Evolutionary conservation across 2,888 invertebrate genomes (phyloP).

Genomic region (Caenorhabditis becei): DNA sequence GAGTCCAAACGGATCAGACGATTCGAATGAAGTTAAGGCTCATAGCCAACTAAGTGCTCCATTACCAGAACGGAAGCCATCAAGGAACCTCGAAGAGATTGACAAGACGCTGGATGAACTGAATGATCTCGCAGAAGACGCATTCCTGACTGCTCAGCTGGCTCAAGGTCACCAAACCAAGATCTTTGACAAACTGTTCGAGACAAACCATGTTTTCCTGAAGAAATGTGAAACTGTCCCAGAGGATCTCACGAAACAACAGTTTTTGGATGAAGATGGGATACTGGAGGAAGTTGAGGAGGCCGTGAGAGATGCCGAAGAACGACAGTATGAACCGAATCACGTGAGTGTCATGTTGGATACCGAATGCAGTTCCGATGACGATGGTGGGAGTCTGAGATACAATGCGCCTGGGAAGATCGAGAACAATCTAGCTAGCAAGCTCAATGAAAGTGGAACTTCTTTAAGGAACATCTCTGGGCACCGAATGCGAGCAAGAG

Average conservation of each 20-base stretch:
- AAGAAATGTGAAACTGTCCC: slow-evolving; percentile 56
- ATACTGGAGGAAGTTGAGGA: slow-evolving; percentile 58
- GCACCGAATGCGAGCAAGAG: slow-evolving; percentile 34
- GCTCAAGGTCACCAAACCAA: slow-evolving; percentile 30
- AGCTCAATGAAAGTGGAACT: slow-evolving; percentile 12
- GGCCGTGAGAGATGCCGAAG: slow-evolving; percentile 60
- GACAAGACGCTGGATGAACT: slow-evolving; percentile 54
- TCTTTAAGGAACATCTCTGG: slow-evolving; percentile 23
- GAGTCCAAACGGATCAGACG: slow-evolving; percentile 18
- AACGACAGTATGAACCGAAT: slow-evolving; percentile 47
- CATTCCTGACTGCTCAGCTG: slow-evolving; percentile 36
- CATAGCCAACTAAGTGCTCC: background rate
- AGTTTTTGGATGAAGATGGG: slow-evolving; percentile 54
- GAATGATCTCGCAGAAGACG: slow-evolving; percentile 43
- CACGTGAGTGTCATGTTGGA: slow-evolving; percentile 44
- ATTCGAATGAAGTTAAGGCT: slow-evolving; percentile 12
- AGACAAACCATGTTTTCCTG: slow-evolving; percentile 25
- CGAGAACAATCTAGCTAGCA: background rate
- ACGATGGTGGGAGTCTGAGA: slow-evolving; percentile 22
- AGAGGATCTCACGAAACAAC: slow-evolving; percentile 30
- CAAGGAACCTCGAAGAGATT: slow-evolving; percentile 46
- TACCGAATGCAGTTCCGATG: slow-evolving; percentile 60
- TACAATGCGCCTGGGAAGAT: background rate
- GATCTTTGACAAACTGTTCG: slow-evolving; percentile 41
- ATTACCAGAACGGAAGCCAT: slow-evolving; percentile 31